Evolutionary conservation across 1,140 invertebrate species (phyloP).

Genomic region (Microvelia longipes): DNA sequence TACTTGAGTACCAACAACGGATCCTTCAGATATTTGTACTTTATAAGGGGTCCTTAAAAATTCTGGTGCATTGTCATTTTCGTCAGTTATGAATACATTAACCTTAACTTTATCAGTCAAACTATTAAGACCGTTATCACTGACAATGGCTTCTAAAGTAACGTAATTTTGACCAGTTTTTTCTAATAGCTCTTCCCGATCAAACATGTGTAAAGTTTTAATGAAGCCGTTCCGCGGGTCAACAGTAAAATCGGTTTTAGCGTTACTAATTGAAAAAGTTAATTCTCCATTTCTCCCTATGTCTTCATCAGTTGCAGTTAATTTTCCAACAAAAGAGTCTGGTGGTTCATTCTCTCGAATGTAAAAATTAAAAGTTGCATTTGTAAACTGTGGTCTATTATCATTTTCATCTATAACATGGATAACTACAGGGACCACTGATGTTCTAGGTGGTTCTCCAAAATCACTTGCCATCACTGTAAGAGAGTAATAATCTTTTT

Average conservation of each 20-base stretch:
- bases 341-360: conserved; percentile 75
- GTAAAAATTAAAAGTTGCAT: conserved; percentile 67
- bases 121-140: conserved; percentile 68
- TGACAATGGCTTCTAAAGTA: conserved; percentile 65
- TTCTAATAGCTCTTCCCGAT: conserved; percentile 65
- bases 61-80: conserved; percentile 82
- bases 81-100: conserved; percentile 71
- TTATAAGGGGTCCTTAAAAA: conserved; percentile 69
- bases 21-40: conserved; percentile 70
- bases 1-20: conserved; percentile 59
- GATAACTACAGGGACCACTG: conserved; percentile 70
- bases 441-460: conserved; percentile 54
- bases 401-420: conserved; percentile 93
- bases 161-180: conserved; percentile 60
- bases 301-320: conserved; percentile 77
- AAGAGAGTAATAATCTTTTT: conserved; percentile 74
- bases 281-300: conserved; percentile 82
- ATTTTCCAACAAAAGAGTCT: conserved; percentile 76
- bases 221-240: conserved; percentile 85
- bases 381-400: conserved; percentile 76
- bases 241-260: conserved; percentile 70
- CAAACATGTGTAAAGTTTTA: conserved; percentile 66
- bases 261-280: conserved; percentile 61
- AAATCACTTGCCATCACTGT: conserved; percentile 66
- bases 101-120: conserved; percentile 76